A percentile compares a stretch with the other conserved stretches of the same genome.
These are phyloP conservation scores for Drosophila trichaetosa DNA, from an alignment of 2,888 invertebrate species.

Conservation along the genomic window DNA sequence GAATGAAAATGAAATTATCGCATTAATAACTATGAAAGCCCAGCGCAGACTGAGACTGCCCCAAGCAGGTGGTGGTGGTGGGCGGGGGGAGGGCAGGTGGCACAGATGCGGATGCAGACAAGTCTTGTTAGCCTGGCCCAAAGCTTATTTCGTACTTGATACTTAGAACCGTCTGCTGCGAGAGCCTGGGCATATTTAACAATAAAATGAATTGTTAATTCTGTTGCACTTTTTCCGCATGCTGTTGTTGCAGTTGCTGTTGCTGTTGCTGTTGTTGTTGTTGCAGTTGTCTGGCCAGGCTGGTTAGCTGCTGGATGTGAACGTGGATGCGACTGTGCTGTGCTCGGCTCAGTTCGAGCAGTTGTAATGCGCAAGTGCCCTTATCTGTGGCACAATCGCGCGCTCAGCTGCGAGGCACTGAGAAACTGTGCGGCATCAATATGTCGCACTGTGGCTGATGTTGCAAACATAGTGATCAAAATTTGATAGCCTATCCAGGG, in stretches of 20 bases:
- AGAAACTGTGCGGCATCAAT: slow-evolving; percentile 22
- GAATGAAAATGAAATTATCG: slow-evolving; percentile 82
- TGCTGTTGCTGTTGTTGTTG: slow-evolving; percentile 22
- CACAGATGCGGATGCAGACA: slow-evolving; percentile 50
- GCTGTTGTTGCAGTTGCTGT: slow-evolving; percentile 20
- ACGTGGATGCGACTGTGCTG: slow-evolving; percentile 36
- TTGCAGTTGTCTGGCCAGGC: slow-evolving; percentile 32
- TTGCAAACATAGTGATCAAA: background rate
- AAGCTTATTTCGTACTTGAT: slow-evolving; percentile 30
- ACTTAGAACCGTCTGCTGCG: slow-evolving; percentile 45
- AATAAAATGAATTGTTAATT: slow-evolving; percentile 81
- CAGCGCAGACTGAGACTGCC: slow-evolving; percentile 12
- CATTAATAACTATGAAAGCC: slow-evolving; percentile 77
- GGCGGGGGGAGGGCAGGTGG: background rate
- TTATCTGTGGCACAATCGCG: slow-evolving; percentile 78
- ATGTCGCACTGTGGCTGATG: slow-evolving; percentile 39
- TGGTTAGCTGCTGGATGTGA: slow-evolving; percentile 24
- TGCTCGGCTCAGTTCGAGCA: slow-evolving; percentile 35
- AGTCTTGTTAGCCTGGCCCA: slow-evolving; percentile 67
- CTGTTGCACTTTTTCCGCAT: slow-evolving; percentile 71
- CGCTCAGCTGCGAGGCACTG: slow-evolving; percentile 48
- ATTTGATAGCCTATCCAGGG: background rate
- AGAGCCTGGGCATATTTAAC: slow-evolving; percentile 67
- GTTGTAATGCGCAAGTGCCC: slow-evolving; percentile 79
- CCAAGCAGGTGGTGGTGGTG: background rate